phyloP scores from a whole-genome alignment of 2,113 vertebrate species.

The Alligator sinensis region DNA sequence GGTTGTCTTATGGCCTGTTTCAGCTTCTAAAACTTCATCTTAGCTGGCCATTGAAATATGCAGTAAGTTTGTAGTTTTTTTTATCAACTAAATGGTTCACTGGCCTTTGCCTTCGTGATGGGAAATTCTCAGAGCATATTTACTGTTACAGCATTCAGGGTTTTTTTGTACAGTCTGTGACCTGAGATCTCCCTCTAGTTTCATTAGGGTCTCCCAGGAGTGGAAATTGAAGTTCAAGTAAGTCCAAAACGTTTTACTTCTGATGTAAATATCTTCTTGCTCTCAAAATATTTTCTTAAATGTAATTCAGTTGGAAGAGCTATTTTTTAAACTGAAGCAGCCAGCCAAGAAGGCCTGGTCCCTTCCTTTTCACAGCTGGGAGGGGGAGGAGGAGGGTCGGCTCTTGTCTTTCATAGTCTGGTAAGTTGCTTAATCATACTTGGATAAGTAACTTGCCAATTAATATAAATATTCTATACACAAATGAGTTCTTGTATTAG shows the following conservation, averaged over 20 bases:
- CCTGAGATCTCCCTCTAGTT: background rate
- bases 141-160: background rate
- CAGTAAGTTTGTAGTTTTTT: background rate
- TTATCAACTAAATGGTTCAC: background rate
- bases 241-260: background rate
- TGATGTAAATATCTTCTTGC: background rate
- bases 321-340: background rate
- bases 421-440: background rate
- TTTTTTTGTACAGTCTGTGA: background rate
- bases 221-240: rapidly evolving
- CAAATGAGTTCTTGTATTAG: background rate
- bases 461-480: background rate
- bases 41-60: background rate
- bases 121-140: background rate
- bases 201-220: background rate
- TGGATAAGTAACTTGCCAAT: background rate
- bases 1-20: background rate
- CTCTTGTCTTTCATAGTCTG: background rate
- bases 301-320: background rate
- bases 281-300: background rate
- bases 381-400: no score
- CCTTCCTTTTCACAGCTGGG: background rate
- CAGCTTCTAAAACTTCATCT: background rate
- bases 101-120: background rate
- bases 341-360: background rate